A percentile compares a stretch with the other conserved stretches of the same genome.
Evolutionary conservation across 2,113 vertebrate genomes (phyloP).

Genomic region (Lates calcarifer): DNA sequence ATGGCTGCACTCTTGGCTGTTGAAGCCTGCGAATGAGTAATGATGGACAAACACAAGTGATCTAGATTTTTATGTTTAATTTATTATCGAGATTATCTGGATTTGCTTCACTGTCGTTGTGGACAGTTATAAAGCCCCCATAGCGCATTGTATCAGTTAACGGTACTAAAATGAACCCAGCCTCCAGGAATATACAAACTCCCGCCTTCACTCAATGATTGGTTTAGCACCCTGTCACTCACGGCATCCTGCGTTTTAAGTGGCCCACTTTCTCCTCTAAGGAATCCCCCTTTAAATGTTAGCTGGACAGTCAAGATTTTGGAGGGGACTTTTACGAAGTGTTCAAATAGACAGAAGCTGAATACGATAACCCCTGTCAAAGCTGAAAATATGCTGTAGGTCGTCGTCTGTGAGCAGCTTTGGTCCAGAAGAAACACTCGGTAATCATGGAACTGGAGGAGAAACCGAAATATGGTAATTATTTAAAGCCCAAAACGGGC

Average conservation of each 20-base stretch:
- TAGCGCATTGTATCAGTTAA: slow-evolving; percentile 27
- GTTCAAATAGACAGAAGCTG: neutral
- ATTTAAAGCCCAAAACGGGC: slow-evolving; percentile 27
- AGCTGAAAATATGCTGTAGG: slow-evolving; percentile 40
- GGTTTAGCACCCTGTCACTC: slow-evolving; percentile 9
- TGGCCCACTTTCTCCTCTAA: slow-evolving; percentile 26
- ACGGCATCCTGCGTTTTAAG: neutral
- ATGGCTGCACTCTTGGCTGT: neutral
- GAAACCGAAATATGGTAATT: slow-evolving; percentile 79
- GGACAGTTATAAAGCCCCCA: neutral
- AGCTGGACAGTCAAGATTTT: slow-evolving; percentile 54
- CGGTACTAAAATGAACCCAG: slow-evolving; percentile 18
- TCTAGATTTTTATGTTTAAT: neutral
- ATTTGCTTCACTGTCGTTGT: neutral
- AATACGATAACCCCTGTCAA: neutral
- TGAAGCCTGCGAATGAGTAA: neutral
- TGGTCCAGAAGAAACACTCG: slow-evolving; percentile 19
- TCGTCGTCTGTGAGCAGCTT: slow-evolving; percentile 8
- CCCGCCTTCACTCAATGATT: slow-evolving; percentile 46
- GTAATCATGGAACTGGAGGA: slow-evolving; percentile 77
- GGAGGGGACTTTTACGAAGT: slow-evolving; percentile 56
- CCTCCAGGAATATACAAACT: neutral
- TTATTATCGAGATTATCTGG: neutral
- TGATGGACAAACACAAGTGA: neutral
- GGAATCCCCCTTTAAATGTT: slow-evolving; percentile 50